A percentile compares a stretch with the other conserved stretches of the same genome.
These are phyloP conservation scores for Distichodus sexfasciatus DNA, from an alignment of 2,797 vertebrate genomes.

Conservation along the genomic window DNA sequence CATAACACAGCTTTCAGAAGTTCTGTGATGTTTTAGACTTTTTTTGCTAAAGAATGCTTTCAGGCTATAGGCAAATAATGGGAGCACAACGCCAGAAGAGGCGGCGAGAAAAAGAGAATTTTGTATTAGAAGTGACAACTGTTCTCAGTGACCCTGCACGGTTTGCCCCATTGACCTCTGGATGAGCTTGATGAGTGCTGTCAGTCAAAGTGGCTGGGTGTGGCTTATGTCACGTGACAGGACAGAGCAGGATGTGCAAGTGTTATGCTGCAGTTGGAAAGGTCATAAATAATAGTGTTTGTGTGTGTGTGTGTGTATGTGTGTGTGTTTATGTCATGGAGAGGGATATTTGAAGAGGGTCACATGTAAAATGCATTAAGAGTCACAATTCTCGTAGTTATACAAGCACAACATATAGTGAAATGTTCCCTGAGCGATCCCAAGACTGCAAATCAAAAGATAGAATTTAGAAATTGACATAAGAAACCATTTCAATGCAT, in stretches of 20 bases:
- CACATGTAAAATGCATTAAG: too few species aligned
- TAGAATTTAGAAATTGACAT: too few species aligned
- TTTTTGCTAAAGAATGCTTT: constrained; percentile 48
- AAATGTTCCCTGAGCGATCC: too few species aligned
- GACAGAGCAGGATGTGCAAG: background rate
- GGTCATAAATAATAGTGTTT: too few species aligned
- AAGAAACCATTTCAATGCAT: too few species aligned
- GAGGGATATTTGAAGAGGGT: too few species aligned
- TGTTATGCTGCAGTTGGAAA: too few species aligned
- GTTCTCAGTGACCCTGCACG: constrained; percentile 31
- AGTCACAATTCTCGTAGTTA: too few species aligned
- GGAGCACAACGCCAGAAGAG: constrained; percentile 29
- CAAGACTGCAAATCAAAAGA: too few species aligned
- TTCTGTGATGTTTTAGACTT: constrained; percentile 16
- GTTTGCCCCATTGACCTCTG: constrained; percentile 33
- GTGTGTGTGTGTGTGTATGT: too few species aligned
- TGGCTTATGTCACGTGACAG: background rate
- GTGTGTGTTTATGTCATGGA: background rate
- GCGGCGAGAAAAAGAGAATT: constrained; percentile 12
- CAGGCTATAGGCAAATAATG: constrained; percentile 44
- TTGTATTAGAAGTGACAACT: constrained; percentile 41
- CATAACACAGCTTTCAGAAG: constrained; percentile 33
- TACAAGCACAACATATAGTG: too few species aligned
- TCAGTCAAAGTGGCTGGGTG: constrained; percentile 7
- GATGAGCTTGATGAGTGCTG: constrained; percentile 19